Evolutionary conservation across 2,113 vertebrate genomes (phyloP), one percentile per base, ranked within the genome.

Genomic region (Hippocampus guttulatus): DNA sequence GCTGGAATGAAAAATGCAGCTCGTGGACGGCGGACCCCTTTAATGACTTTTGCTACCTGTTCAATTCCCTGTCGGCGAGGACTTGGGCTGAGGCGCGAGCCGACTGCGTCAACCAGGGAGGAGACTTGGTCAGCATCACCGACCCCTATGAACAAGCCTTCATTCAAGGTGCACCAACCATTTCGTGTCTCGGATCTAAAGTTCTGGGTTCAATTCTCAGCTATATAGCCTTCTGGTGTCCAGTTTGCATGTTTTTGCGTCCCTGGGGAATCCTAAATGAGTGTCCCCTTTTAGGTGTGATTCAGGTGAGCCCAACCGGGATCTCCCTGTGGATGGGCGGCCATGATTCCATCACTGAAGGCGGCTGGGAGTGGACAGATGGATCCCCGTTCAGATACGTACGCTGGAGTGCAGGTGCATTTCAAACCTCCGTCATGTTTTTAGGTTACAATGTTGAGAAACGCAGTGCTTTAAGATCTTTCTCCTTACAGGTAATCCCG

Each of bases 301-400:
- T 92, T 70, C 84, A 90, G 79, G 40, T 67, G 21, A 78, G 79
- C 67, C 87, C 91, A 2, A 90, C 84, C 0, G 92, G 92, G 9
- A 85, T 91, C 60, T 84, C 92, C n/a, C 60, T 93, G 76, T 93
- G 92, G 92, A 91, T 92, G 82, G 92, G 92, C 0, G 92, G 86
- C 1, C 92, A 92, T 15, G 92, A 93, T 83, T 90, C 90, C 0
- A 2, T 92, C 64, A 89, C 84, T 0, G 92, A 93, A 60, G 91
- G 91, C 0, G 92, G 92, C 52, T 93, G 92, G 92, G 87, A 88
- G 75, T 93, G 92, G 92, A 79, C 40, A 0, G 91, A 93, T 0
- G 84, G 85, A 0, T 88, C 91, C 27, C 92, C 92, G 0, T 93
- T 93, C 77, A 86, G 89, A 80, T 93, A 90, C 73, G 85, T 92